These are phyloP conservation scores for Zaprionus vittiger DNA, from an alignment of 1,140 invertebrate genomes.

Conservation along the genomic window DNA sequence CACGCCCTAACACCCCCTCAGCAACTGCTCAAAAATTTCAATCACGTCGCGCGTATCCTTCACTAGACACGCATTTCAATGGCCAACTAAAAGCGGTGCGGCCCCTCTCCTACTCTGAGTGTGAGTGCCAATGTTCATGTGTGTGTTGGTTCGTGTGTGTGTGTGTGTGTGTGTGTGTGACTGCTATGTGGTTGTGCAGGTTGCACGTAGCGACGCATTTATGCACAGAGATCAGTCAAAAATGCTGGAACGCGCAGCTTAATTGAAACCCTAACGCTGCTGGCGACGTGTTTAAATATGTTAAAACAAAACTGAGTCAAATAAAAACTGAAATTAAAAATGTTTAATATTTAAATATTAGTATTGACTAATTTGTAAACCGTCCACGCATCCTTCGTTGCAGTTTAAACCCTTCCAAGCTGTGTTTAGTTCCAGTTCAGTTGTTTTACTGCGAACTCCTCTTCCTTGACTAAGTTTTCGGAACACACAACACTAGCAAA, in stretches of 20 bases:
- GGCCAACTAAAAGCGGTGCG: constrained; percentile 43
- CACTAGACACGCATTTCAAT: constrained; percentile 82
- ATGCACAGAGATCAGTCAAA: constrained; percentile 4
- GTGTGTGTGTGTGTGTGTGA: not conserved
- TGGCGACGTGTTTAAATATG: constrained; percentile 2
- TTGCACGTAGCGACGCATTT: constrained; percentile 21
- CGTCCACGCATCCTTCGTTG: not conserved
- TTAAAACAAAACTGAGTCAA: not conserved
- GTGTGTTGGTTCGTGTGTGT: not conserved
- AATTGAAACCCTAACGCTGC: constrained; percentile 27
- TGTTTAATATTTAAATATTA: not conserved
- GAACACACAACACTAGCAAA: constrained; percentile 33
- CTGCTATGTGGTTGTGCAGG: not conserved
- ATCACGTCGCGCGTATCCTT: constrained; percentile 78
- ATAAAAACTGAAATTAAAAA: not conserved
- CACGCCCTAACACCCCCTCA: constrained; percentile 2
- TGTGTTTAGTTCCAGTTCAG: not conserved
- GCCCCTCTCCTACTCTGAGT: not conserved
- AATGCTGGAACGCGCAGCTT: constrained; percentile 15
- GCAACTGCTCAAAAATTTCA: constrained; percentile 64
- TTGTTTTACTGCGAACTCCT: not conserved
- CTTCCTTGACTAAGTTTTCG: constrained; percentile 53
- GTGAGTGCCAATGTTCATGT: not conserved
- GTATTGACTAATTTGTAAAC: not conserved
- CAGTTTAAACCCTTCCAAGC: not conserved